A percentile compares a stretch with the other conserved stretches of the same genome.
Conservation (phyloP, 1,140 invertebrate genomes). For the Babylonia areolata region DNA sequence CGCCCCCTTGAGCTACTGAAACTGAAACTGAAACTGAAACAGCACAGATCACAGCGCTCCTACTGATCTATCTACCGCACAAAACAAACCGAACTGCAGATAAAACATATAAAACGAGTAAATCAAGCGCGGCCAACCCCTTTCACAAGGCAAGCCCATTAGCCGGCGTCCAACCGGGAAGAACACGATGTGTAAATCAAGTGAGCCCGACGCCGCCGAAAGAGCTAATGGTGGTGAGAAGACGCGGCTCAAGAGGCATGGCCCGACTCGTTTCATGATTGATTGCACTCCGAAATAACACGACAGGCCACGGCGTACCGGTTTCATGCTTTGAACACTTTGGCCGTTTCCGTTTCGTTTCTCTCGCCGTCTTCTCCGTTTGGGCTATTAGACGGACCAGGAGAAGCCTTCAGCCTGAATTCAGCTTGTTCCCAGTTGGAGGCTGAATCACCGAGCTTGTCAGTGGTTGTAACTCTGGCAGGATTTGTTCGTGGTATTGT, state of each 20-base stretch:
- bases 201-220: not conserved
- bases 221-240: slow-evolving; percentile 11
- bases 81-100: not conserved
- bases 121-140: not conserved
- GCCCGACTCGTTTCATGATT: slow-evolving; percentile 11
- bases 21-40: too few species aligned
- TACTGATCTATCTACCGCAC: not conserved
- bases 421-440: not conserved
- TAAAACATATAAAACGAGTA: not conserved
- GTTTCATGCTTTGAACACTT: not conserved
- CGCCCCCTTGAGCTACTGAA: too few species aligned
- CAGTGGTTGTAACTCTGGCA: not conserved
- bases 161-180: not conserved
- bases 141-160: not conserved
- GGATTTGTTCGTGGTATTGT: not conserved
- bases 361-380: not conserved
- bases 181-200: slow-evolving; percentile 3
- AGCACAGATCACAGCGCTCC: too few species aligned
- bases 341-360: slow-evolving; percentile 3
- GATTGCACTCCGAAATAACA: not conserved
- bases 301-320: slow-evolving; percentile 5
- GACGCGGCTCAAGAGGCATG: slow-evolving; percentile 5
- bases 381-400: not conserved
- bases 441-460: not conserved
- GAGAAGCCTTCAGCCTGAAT: not conserved